phyloP scores from a whole-genome alignment of 2,888 invertebrate genomes.

The Cerceris ruficornis region DNA sequence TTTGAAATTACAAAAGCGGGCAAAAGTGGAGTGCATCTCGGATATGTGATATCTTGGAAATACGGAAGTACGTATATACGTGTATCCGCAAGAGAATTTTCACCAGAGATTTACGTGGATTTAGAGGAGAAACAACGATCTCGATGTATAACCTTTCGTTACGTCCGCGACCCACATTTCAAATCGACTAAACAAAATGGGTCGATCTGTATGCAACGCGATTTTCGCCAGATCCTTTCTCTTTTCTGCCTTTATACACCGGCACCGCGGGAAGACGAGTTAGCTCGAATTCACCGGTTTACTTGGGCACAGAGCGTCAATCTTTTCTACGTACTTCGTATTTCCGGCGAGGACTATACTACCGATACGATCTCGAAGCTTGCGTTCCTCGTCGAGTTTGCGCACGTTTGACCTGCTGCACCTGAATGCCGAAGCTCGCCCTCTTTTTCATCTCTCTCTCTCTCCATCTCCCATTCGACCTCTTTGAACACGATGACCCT shows the following conservation, averaged over 20 bases:
- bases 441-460: neutral
- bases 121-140: slow-evolving; percentile 30
- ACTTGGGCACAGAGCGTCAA: slow-evolving; percentile 40
- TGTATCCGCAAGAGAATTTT: no score
- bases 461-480: slow-evolving; percentile 18
- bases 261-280: slow-evolving; percentile 17
- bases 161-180: slow-evolving; percentile 49
- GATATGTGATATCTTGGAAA: no score
- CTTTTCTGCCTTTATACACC: slow-evolving; percentile 37
- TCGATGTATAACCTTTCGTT: slow-evolving; percentile 34
- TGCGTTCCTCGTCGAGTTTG: slow-evolving; percentile 13
- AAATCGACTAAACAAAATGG: slow-evolving; percentile 63
- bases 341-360: slow-evolving; percentile 35
- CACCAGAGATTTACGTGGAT: slow-evolving; percentile 16
- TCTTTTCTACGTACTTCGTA: slow-evolving; percentile 47
- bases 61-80: no score
- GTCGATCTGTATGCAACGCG: slow-evolving; percentile 65
- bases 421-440: slow-evolving; percentile 12
- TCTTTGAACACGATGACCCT: slow-evolving; percentile 14
- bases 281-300: slow-evolving; percentile 2
- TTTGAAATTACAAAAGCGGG: no score
- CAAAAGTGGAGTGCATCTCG: no score
- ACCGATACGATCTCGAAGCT: slow-evolving; percentile 49
- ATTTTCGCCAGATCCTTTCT: slow-evolving; percentile 53
- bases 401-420: slow-evolving; percentile 32